Base-by-base conservation (phyloP, 2,113 vertebrate genomes). In the Gymnocephalus cernua region DNA sequence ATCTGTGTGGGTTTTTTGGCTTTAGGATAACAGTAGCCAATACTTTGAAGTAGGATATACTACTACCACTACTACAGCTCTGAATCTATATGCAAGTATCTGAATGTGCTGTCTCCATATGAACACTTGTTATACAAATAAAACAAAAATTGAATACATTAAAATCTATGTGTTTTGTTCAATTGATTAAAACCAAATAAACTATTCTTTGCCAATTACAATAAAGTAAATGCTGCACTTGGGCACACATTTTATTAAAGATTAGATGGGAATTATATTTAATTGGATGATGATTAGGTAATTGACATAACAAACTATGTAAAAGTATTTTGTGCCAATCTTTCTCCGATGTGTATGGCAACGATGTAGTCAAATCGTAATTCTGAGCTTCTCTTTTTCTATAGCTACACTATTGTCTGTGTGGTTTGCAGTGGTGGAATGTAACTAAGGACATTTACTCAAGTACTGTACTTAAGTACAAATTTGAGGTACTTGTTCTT, bases 151-250 rank as follows among this genome's bases (percentile, higher is more conserved):
- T 10, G 7, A 38, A 45, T n/a, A 6, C 0, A 1, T n/a, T 54
- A 3, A 75, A 80, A 77, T 54, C 15, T 13, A 44, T 45, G 14
- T 35, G n/a, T 70, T 51, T 23, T 48, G 8, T 67, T 35, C 61
- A 9, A 18, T 59, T 18, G n/a, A 58, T 41, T 53, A 32, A 4
- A 81, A 23, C 12, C 3, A 66, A 14, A 44, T 13, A 12, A 35
- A 48, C 19, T 6, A 4, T 59, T n/a, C 2, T 3, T 35, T 0
- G 6, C 16, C 23, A 32, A 19, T 45, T 54, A 62, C 5, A 48
- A 18, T 14, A 41, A 65, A 57, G 13, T 0, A 35, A 45, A 54
- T 27, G 11, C 6, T 27, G 29, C n/a, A 56, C 13, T 47, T 70
- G 4, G 13, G n/a, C 15, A 54, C 15, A 48, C 11, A 32, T 18